A percentile compares a stretch with the other conserved stretches of the same genome.
phyloP scores from a whole-genome alignment of 2,888 invertebrate species.

The Scotopteryx bipunctaria region DNA sequence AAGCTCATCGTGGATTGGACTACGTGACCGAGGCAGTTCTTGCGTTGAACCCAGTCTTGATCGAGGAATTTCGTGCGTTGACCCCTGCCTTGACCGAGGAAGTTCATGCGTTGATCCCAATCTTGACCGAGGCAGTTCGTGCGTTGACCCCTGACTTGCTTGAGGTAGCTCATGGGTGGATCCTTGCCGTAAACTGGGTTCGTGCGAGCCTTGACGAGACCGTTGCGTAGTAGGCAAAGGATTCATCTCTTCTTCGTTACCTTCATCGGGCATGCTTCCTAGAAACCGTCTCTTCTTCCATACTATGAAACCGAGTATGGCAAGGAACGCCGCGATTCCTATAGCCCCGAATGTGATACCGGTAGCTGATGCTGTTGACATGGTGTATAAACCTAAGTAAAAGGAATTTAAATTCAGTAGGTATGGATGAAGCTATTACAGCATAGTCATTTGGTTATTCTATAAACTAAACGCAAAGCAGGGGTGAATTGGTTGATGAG shows the following conservation, averaged over 20 bases:
- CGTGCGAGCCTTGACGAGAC: slow-evolving; percentile 10
- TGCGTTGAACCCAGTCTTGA: slow-evolving; percentile 10
- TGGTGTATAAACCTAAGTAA: slow-evolving; percentile 61
- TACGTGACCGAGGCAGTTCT: not conserved
- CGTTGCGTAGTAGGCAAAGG: slow-evolving; percentile 20
- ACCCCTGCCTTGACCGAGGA: not conserved
- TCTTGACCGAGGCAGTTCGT: not conserved
- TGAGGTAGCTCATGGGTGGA: slow-evolving; percentile 3
- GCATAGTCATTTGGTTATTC: no score
- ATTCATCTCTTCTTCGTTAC: slow-evolving; percentile 54
- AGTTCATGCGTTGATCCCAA: no score
- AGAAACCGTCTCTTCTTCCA: slow-evolving; percentile 63
- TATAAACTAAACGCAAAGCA: not conserved
- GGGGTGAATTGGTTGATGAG: not conserved
- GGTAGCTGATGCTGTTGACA: slow-evolving; percentile 71
- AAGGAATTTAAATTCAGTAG: slow-evolving; percentile 5
- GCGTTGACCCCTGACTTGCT: slow-evolving; percentile 6
- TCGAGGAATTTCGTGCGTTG: slow-evolving; percentile 3
- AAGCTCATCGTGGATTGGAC: slow-evolving; percentile 9
- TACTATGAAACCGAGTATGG: slow-evolving; percentile 53
- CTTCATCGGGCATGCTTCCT: slow-evolving; percentile 42
- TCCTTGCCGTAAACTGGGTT: slow-evolving; percentile 7
- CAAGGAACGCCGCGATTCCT: slow-evolving; percentile 48
- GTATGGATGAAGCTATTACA: slow-evolving; percentile 1
- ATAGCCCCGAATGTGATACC: slow-evolving; percentile 65